Percentiles rank a stretch among this genome's conserved stretches.
phyloP scores from a whole-genome alignment of 2,888 invertebrate species.

The Acanthacorydalis orientalis region DNA sequence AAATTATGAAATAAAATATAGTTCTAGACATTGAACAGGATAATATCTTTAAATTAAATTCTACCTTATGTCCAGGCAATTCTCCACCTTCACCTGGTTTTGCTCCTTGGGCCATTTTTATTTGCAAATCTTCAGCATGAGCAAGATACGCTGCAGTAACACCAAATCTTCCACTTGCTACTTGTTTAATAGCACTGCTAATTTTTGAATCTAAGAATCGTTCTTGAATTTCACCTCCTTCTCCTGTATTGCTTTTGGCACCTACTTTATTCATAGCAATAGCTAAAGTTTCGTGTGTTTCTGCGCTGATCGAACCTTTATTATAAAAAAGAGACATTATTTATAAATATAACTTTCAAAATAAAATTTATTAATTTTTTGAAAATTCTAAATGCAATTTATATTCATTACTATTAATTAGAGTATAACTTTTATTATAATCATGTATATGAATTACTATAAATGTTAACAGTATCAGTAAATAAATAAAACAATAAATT shows the following conservation, averaged over 20 bases:
- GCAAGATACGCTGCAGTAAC: constrained; percentile 95
- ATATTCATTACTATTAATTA: too few relatives aligned
- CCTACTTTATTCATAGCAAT: constrained; percentile 85
- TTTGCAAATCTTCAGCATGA: constrained; percentile 95
- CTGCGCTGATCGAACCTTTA: constrained; percentile 67
- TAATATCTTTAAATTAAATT: too few relatives aligned
- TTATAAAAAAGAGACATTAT: not conserved
- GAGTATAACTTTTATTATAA: too few relatives aligned
- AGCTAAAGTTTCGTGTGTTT: constrained; percentile 89
- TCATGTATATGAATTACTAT: too few relatives aligned
- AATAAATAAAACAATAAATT: too few relatives aligned
- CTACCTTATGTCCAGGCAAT: constrained; percentile 45
- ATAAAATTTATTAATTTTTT: too few relatives aligned
- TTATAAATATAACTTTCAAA: not conserved
- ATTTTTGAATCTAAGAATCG: constrained; percentile 58
- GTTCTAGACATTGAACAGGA: too few relatives aligned
- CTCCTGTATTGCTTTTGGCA: constrained; percentile 97
- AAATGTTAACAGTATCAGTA: too few relatives aligned
- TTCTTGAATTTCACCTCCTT: constrained; percentile 80
- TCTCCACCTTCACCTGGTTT: constrained; percentile 99
- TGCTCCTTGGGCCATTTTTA: constrained; percentile 98
- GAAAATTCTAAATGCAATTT: too few relatives aligned
- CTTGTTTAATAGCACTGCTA: constrained; percentile 95
- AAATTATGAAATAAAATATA: too few relatives aligned
- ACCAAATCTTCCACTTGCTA: constrained; percentile 96